Percentiles rank a stretch among this genome's conserved stretches.
These are phyloP conservation scores for Euphysa ruthae DNA, from an alignment of 30 jellyfish, hydroid and myxozoan species.

Conservation along the genomic window DNA sequence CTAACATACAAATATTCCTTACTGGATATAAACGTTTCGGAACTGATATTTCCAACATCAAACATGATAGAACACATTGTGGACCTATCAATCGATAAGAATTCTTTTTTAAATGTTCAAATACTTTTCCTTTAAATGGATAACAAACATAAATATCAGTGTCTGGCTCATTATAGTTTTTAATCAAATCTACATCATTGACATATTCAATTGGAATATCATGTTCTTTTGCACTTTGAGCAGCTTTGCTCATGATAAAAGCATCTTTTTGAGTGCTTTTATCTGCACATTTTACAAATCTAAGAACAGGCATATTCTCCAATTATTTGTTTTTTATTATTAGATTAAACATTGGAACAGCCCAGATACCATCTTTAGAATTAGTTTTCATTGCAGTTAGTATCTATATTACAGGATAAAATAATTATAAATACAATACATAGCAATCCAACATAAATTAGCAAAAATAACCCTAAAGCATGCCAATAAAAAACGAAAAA, in stretches of 20 bases:
- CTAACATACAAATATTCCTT: constrained; percentile 51
- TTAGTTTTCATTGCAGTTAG: too few relatives aligned
- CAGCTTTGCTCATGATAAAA: constrained; percentile 21
- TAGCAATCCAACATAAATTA: too few relatives aligned
- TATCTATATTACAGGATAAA: too few relatives aligned
- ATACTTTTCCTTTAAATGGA: constrained; percentile 58
- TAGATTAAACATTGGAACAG: too few relatives aligned
- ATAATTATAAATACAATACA: too few relatives aligned
- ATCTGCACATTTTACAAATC: constrained; percentile 12
- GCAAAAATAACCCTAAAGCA: too few relatives aligned
- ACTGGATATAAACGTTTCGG: constrained; percentile 56
- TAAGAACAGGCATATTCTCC: constrained; percentile 22
- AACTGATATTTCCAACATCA: constrained; percentile 31
- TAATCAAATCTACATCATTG: not conserved
- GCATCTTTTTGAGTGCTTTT: constrained; percentile 13
- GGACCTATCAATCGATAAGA: constrained; percentile 72
- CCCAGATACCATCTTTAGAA: too few relatives aligned
- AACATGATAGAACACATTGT: constrained; percentile 50
- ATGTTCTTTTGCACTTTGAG: constrained; percentile 6
- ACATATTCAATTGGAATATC: constrained; percentile 21
- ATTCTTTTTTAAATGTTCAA: constrained; percentile 30
- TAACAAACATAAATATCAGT: constrained; percentile 37
- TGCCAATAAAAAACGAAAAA: too few relatives aligned
- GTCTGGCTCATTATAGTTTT: not conserved
- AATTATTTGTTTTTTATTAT: too few relatives aligned